These are phyloP conservation scores for Lepidocolaptes lacrymiger DNA, from an alignment of 2,797 vertebrate species.

Conservation along the genomic window DNA sequence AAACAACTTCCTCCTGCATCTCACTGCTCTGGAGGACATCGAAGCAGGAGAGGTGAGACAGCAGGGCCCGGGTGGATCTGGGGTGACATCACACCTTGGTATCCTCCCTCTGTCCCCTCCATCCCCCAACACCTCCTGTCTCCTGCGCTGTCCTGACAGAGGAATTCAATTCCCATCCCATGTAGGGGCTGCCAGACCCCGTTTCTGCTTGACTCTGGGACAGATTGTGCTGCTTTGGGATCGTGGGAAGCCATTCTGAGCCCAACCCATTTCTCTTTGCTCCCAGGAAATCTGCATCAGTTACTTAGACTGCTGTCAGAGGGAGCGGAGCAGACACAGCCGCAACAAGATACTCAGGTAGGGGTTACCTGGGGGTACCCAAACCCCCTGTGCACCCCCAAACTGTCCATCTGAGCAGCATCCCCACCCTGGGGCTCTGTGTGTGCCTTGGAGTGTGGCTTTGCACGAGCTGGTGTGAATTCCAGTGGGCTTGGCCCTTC, in stretches of 20 bases:
- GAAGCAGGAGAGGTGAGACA: constrained; percentile 91
- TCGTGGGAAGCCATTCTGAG: not conserved
- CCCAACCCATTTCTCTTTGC: not conserved
- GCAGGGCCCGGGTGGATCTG: fast-evolving
- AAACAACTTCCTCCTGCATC: constrained; percentile 94
- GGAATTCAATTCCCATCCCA: fast-evolving
- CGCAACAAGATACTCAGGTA: constrained; percentile 96
- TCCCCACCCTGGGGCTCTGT: fast-evolving
- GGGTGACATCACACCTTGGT: not conserved
- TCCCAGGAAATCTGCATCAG: constrained; percentile 97
- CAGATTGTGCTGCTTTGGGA: not conserved
- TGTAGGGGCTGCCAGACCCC: not conserved
- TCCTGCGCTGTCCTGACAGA: not conserved
- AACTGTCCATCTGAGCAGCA: not conserved
- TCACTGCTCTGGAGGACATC: constrained; percentile 90
- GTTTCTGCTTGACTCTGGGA: not conserved
- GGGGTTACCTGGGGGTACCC: not conserved
- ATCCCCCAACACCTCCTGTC: not conserved
- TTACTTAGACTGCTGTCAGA: constrained; percentile 96
- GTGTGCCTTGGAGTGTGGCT: not conserved
- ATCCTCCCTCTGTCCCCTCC: not conserved
- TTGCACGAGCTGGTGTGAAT: not conserved
- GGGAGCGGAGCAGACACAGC: constrained; percentile 93
- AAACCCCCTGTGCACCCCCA: not conserved
- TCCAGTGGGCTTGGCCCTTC: fast-evolving